Percentiles rank a stretch among this genome's conserved stretches.
Evolutionary conservation across 2,797 vertebrate genomes (phyloP).

Genomic region (Pseudochromis fuscus): DNA sequence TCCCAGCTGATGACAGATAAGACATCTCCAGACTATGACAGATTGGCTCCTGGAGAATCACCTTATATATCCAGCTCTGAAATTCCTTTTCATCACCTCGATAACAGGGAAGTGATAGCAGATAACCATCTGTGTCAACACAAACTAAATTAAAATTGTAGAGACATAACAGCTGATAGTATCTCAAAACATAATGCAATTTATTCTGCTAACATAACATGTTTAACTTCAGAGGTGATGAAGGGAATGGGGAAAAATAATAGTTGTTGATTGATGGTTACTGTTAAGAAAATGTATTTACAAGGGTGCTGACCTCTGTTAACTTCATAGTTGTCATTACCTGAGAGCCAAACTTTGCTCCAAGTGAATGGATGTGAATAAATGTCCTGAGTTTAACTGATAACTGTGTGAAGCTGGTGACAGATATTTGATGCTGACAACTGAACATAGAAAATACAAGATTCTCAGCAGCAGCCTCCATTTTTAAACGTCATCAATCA

Average conservation of each 20-base stretch:
- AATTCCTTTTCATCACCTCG: constrained; percentile 85
- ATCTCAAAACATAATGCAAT: constrained; percentile 86
- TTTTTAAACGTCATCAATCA: too few relatives aligned
- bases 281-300: constrained; percentile 62
- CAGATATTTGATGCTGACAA: not conserved
- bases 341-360: not conserved
- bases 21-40: constrained; percentile 85
- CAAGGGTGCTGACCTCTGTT: constrained; percentile 39
- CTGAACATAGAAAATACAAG: too few relatives aligned
- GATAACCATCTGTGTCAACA: constrained; percentile 90
- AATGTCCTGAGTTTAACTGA: too few relatives aligned
- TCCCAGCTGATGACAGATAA: constrained; percentile 88
- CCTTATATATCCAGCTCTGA: constrained; percentile 79
- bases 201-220: constrained; percentile 85
- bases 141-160: constrained; percentile 89
- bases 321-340: constrained; percentile 10
- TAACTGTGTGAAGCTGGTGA: not conserved
- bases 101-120: constrained; percentile 87
- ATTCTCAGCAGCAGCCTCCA: too few relatives aligned
- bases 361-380: too few relatives aligned
- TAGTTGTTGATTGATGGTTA: constrained; percentile 69
- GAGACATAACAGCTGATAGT: constrained; percentile 82
- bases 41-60: constrained; percentile 83
- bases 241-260: constrained; percentile 60
- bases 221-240: constrained; percentile 82